These are phyloP conservation scores for Tetragnatha montana DNA, from an alignment of 2,888 invertebrate species.

Conservation along the genomic window DNA sequence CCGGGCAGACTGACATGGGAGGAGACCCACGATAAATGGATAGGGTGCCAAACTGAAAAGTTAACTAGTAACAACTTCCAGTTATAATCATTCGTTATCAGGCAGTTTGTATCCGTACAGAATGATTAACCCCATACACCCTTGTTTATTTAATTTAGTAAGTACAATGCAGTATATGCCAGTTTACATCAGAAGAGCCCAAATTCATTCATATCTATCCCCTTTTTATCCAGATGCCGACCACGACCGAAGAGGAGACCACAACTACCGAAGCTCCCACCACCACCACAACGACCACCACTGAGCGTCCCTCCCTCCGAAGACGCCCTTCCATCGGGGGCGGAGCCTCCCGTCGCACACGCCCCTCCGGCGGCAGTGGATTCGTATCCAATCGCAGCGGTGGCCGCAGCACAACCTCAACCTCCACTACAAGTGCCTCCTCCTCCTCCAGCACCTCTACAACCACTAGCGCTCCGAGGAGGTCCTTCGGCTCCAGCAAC, in stretches of 20 bases:
- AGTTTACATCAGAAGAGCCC: slow-evolving; percentile 5
- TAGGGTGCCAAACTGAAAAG: too few species aligned
- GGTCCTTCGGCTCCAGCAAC: slow-evolving; percentile 44
- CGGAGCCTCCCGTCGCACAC: not conserved
- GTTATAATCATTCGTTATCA: too few species aligned
- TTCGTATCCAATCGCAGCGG: slow-evolving; percentile 14
- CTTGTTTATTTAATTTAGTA: too few species aligned
- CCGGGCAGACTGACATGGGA: too few species aligned
- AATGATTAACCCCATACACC: too few species aligned
- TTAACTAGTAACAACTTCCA: too few species aligned
- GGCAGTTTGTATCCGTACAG: too few species aligned
- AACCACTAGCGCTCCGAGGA: slow-evolving; percentile 38
- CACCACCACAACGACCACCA: slow-evolving; percentile 56
- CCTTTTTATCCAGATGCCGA: slow-evolving; percentile 1
- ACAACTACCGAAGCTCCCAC: slow-evolving; percentile 48
- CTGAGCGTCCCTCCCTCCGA: slow-evolving; percentile 17
- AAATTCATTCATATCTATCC: slow-evolving; percentile 6
- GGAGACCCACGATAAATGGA: too few species aligned
- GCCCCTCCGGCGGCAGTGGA: slow-evolving; percentile 9
- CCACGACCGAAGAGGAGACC: slow-evolving; percentile 49
- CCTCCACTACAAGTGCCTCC: not conserved
- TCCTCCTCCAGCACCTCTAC: slow-evolving; percentile 45
- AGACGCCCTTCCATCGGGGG: slow-evolving; percentile 40
- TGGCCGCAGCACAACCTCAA: slow-evolving; percentile 3
- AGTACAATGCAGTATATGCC: too few species aligned